Conservation (phyloP, 2,888 invertebrate genomes). For the Latrodectus elegans region DNA sequence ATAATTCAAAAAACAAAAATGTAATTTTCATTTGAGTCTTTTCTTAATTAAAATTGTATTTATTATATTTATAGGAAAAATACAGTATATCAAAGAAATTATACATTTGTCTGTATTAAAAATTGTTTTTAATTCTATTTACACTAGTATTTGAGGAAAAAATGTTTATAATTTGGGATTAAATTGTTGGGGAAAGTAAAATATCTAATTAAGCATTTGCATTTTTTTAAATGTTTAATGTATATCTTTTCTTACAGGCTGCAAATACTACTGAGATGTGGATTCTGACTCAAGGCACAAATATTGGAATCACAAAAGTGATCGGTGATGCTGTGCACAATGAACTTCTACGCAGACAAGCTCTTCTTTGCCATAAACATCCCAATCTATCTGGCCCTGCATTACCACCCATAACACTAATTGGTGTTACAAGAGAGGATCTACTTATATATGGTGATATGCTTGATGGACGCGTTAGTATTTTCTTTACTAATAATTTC, state of each 20-base stretch:
- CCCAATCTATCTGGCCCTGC: conserved; percentile 47
- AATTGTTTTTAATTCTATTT: too few species aligned
- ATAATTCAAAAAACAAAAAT: too few species aligned
- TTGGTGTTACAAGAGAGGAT: conserved; percentile 69
- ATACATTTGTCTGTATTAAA: too few species aligned
- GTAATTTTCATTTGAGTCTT: too few species aligned
- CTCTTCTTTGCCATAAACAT: conserved; percentile 71
- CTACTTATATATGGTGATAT: conserved; percentile 67
- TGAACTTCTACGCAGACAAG: conserved; percentile 71
- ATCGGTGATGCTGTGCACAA: conserved; percentile 73
- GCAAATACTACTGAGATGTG: conserved; percentile 75
- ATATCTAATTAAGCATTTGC: background rate
- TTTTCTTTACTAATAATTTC: background rate
- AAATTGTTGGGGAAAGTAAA: too few species aligned
- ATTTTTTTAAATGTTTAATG: background rate
- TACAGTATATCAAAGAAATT: too few species aligned
- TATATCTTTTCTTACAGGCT: conserved; percentile 71
- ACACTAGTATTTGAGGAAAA: too few species aligned
- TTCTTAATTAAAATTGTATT: too few species aligned
- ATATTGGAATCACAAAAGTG: conserved; percentile 73
- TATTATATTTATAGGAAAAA: too few species aligned
- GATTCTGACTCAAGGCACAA: conserved; percentile 74
- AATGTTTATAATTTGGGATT: too few species aligned
- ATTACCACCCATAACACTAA: conserved; percentile 63
- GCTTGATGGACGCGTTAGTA: conserved; percentile 63